Base-by-base conservation (phyloP, 2,797 vertebrate species). In the Microctenopoma lineatum region DNA sequence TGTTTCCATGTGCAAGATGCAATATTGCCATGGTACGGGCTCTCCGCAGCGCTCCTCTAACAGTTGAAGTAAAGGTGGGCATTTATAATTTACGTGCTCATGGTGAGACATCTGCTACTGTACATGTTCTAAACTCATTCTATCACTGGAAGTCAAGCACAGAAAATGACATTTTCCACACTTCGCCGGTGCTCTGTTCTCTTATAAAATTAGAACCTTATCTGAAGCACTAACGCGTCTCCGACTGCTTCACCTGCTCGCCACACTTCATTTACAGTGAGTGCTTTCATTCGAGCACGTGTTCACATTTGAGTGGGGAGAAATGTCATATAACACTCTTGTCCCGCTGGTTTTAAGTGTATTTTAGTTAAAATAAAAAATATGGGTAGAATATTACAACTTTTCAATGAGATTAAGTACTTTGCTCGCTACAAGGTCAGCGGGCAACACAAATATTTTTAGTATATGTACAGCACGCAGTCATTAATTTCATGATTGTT, bases 51-150 rank as follows among this genome's bases (percentile, higher is more conserved):
- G 46, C 38, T 66, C 44, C 41, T 29, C 32, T 60, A 55, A 70
- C 56, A 63, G 46, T 67, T 53, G 41, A 52, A 70, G 34, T 64
- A 41, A 71, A 75, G 69, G 75, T 77, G 64, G 71, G 69, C 46
- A 52, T 71, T 4, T 14, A 74, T 79, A 29, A 88, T 80, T 56
- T 2, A 76, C 77, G 53, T 48, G 54, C 38, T 54, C 59, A 47
- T 39, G 55, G 51, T 11, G 7, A 41, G 34, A 29, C 60, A 68
- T 76, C 41, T 56, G 57, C 64, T 29, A 16, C 41, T 44, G 15
- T n/a, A n/a, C 72, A 48, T 27, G 18, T 62, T 60, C 51, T 36
- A 29, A 63, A 54, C 6, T 44, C 26, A 42, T 66, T 67, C 51
- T 58, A 51, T 73, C 39, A 21, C 51, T 55, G 48, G 16, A 63